Evolutionary conservation across 2,888 invertebrate species (phyloP).

Genomic region (Mamestra brassicae): DNA sequence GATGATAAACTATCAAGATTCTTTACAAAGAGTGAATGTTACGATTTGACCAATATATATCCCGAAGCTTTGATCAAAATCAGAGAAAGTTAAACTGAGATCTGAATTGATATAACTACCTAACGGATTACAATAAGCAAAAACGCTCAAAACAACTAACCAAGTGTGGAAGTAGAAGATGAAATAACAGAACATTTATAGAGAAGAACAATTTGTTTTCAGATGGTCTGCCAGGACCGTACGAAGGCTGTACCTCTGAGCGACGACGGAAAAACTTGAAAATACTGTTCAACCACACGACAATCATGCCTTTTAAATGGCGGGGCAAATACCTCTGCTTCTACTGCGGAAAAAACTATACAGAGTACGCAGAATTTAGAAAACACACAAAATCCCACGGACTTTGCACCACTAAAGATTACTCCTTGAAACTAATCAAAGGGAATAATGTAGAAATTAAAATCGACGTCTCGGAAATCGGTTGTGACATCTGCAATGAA

Average conservation of each 20-base stretch:
- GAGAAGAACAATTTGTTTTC: conserved; percentile 81
- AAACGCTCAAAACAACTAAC: conserved; percentile 42
- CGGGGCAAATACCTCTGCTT: conserved; percentile 83
- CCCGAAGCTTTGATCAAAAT: neutral
- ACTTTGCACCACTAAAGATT: conserved; percentile 75
- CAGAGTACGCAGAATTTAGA: conserved; percentile 79
- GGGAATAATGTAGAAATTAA: conserved; percentile 81
- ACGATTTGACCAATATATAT: neutral
- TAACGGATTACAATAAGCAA: conserved; percentile 1
- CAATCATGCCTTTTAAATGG: conserved; percentile 87
- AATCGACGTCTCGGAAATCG: conserved; percentile 83
- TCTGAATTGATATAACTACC: conserved; percentile 8
- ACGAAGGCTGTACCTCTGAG: conserved; percentile 78
- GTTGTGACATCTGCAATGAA: conserved; percentile 81
- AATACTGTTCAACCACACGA: conserved; percentile 85
- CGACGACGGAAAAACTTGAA: conserved; percentile 83
- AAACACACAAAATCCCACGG: conserved; percentile 83
- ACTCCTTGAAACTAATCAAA: conserved; percentile 78
- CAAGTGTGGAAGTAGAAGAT: conserved; percentile 40
- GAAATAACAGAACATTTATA: conserved; percentile 57
- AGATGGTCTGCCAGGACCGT: conserved; percentile 80
- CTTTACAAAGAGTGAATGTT: conserved; percentile 3
- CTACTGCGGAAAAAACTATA: conserved; percentile 80
- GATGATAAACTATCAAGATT: conserved; percentile 2
- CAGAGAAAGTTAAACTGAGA: neutral